Base-by-base conservation (phyloP, 2,113 vertebrate genomes). In the Phaetusa simplex region DNA sequence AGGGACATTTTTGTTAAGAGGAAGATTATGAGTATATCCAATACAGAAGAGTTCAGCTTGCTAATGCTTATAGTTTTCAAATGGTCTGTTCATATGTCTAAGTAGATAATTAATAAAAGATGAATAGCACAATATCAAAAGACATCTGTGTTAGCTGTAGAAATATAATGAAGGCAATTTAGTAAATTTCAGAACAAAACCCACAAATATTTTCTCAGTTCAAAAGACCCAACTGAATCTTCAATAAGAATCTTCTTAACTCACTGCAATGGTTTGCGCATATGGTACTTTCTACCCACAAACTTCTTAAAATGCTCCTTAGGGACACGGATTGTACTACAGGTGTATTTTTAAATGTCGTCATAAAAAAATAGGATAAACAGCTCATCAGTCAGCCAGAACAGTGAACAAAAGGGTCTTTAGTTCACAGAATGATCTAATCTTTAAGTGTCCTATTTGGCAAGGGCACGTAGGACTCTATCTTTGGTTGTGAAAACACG, bases 121-220 rank as follows among this genome's bases (percentile, higher is more conserved):
- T 96, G 95, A 97, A 97, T 97, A 95, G 94, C 65, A 69, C 89
- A 95, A 91, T 94, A 96, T 93, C 67, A 95, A 95, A 96, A 96
- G 82, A 96, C 96, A 97, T 96, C 97, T 98, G 97, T 91, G 92
- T 96, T 96, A 95, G 93, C 73, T 92, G 78, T 74, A 95, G 93
- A 94, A 97, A 94, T 82, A 97, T 96, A 98, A 98, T 97, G 96
- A 96, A 97, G 94, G 93, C 77, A 97, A 97, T 97, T 98, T 97
- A 97, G 88, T 97, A 97, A 97, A 88, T 92, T 95, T 97, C 88
- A 95, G 86, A 96, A 96, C 94, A 97, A 97, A 96, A 70, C 93
- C 86, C 64, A 94, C 70, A 96, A 97, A 91, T 95, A 97, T 87
- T 96, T 97, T 94, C 94, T 93, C 83, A 87, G 92, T 88, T 96